phyloP scores from a whole-genome alignment of 2,888 invertebrate genomes.

The Chloroclystis v-ata region DNA sequence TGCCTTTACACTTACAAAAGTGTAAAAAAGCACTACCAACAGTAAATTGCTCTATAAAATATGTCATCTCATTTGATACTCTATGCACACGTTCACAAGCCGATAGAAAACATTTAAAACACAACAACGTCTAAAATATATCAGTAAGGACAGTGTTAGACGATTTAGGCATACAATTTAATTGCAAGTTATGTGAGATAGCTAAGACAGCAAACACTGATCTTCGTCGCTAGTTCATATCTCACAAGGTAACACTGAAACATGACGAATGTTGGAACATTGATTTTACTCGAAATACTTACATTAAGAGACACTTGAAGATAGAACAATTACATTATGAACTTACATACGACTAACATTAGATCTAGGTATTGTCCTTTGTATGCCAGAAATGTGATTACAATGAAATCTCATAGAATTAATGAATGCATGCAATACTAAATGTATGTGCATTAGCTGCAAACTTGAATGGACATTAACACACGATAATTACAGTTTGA shows the following conservation, averaged over 20 bases:
- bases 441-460: slow-evolving; percentile 55
- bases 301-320: slow-evolving; percentile 75
- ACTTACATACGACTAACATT: slow-evolving; percentile 76
- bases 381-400: slow-evolving; percentile 71
- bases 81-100: slow-evolving; percentile 40
- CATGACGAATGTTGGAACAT: slow-evolving; percentile 51
- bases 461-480: slow-evolving; percentile 49
- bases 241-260: slow-evolving; percentile 52
- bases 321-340: slow-evolving; percentile 74
- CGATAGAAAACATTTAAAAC: slow-evolving; percentile 50
- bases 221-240: slow-evolving; percentile 18
- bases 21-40: slow-evolving; percentile 49
- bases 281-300: slow-evolving; percentile 70
- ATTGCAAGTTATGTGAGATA: slow-evolving; percentile 34
- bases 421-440: slow-evolving; percentile 36
- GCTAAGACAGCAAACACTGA: slow-evolving; percentile 26
- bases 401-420: slow-evolving; percentile 57
- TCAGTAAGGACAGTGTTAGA: slow-evolving; percentile 39
- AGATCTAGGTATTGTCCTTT: slow-evolving; percentile 80
- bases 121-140: slow-evolving; percentile 53
- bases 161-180: slow-evolving; percentile 38
- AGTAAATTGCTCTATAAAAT: slow-evolving; percentile 40
- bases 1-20: slow-evolving; percentile 35
- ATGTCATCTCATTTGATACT: slow-evolving; percentile 35
- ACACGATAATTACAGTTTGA: slow-evolving; percentile 38